Conservation (phyloP, 2,113 vertebrate species). For the Coptodon bakossiorum region DNA sequence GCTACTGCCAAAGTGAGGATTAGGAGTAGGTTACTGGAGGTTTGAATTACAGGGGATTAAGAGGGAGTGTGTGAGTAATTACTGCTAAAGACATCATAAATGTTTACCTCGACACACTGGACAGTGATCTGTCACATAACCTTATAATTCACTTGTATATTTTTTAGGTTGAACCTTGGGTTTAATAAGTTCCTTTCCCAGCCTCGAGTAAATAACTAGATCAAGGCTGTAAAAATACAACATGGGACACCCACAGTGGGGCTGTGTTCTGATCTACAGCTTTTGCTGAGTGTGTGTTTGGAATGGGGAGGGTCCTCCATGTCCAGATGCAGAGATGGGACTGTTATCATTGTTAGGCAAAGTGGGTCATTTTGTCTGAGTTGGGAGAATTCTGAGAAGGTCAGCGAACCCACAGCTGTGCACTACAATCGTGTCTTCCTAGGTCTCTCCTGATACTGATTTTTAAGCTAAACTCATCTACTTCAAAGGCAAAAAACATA, state of each 20-base stretch:
- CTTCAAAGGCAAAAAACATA: background rate
- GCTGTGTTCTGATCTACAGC: background rate
- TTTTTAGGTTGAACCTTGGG: background rate
- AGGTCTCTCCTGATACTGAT: background rate
- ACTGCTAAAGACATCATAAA: background rate
- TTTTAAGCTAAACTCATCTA: background rate
- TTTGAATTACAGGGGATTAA: conserved; percentile 33
- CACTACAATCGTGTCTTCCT: background rate
- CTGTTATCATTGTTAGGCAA: background rate
- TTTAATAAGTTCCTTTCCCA: background rate
- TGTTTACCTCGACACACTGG: background rate
- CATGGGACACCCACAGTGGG: background rate
- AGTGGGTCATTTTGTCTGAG: background rate
- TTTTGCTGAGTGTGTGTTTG: background rate
- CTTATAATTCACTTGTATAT: background rate
- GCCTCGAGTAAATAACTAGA: background rate
- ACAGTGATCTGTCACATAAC: background rate
- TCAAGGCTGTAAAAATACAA: background rate
- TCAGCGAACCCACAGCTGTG: background rate
- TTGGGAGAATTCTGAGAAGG: background rate
- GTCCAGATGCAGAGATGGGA: background rate
- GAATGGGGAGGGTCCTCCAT: background rate
- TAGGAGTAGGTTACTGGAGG: background rate
- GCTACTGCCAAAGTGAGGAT: conserved; percentile 2
- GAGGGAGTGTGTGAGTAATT: background rate